A percentile compares a stretch with the other conserved stretches of the same genome.
Evolutionary conservation across 2,113 vertebrate species (phyloP).

Genomic region (Kryptolebias marmoratus): DNA sequence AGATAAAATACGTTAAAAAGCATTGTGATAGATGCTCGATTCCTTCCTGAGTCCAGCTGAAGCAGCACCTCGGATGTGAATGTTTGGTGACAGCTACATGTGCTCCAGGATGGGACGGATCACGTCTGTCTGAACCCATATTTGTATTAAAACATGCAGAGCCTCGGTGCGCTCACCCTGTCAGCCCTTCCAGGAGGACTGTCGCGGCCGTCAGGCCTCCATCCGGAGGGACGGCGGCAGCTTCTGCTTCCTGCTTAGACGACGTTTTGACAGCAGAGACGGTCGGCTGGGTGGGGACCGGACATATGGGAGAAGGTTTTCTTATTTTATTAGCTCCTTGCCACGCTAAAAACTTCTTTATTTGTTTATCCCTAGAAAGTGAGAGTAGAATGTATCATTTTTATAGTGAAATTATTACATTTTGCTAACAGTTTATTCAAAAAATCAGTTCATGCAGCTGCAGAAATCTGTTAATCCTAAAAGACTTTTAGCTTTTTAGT

Average conservation of each 20-base stretch:
- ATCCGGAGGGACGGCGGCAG: slow-evolving; percentile 14
- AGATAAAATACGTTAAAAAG: no score
- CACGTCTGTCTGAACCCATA: not conserved
- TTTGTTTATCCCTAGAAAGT: no score
- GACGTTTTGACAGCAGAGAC: slow-evolving; percentile 65
- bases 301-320: not conserved
- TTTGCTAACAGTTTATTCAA: no score
- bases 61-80: not conserved
- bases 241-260: slow-evolving; percentile 38
- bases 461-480: no score
- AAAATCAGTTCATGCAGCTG: no score
- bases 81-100: not conserved
- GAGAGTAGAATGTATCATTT: no score
- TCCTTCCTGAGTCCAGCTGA: not conserved
- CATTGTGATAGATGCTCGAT: no score
- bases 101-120: not conserved
- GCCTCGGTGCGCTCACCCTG: slow-evolving; percentile 10
- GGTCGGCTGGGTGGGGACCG: slow-evolving; percentile 17
- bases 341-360: no score
- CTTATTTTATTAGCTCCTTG: no score
- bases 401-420: no score
- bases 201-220: slow-evolving; percentile 30
- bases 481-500: no score
- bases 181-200: slow-evolving; percentile 11
- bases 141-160: not conserved